Conservation (phyloP, 2,888 invertebrate species). For the Andrena flavipes region DNA sequence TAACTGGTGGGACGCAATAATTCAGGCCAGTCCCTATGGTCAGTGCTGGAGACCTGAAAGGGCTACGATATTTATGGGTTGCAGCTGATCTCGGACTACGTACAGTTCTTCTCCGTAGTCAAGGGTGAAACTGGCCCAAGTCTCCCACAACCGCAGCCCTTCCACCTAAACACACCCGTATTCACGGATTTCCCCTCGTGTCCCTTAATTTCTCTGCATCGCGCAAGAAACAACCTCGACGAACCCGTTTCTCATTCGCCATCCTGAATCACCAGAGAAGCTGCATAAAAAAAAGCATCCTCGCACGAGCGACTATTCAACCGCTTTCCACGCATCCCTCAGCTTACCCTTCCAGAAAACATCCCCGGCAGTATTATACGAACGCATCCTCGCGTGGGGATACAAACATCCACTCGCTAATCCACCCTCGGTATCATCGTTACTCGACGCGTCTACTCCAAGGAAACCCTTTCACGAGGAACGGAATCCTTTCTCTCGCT, state of each 20-base stretch:
- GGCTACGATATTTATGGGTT: constrained; percentile 72
- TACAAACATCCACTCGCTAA: constrained; percentile 49
- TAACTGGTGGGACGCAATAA: constrained; percentile 75
- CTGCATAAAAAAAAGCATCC: background rate
- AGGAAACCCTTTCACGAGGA: constrained; percentile 67
- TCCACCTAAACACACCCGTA: background rate
- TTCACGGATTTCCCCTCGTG: background rate
- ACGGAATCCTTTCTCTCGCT: constrained; percentile 48
- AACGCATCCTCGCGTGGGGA: constrained; percentile 26
- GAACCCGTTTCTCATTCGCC: background rate
- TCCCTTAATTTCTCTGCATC: constrained; percentile 3
- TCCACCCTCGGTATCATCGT: constrained; percentile 40
- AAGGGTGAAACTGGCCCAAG: constrained; percentile 30
- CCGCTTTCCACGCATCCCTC: constrained; percentile 10
- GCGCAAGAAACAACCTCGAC: background rate
- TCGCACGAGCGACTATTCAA: background rate
- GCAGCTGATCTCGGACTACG: constrained; percentile 65
- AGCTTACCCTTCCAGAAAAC: constrained; percentile 43
- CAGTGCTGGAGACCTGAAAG: constrained; percentile 66
- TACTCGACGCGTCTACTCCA: constrained; percentile 26
- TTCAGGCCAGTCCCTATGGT: constrained; percentile 70
- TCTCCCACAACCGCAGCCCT: constrained; percentile 31
- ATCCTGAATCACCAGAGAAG: background rate
- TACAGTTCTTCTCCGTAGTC: constrained; percentile 36
- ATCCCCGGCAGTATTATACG: background rate